Evolutionary conservation across 2,797 vertebrate genomes (phyloP).

Genomic region (Australoheros facetus): DNA sequence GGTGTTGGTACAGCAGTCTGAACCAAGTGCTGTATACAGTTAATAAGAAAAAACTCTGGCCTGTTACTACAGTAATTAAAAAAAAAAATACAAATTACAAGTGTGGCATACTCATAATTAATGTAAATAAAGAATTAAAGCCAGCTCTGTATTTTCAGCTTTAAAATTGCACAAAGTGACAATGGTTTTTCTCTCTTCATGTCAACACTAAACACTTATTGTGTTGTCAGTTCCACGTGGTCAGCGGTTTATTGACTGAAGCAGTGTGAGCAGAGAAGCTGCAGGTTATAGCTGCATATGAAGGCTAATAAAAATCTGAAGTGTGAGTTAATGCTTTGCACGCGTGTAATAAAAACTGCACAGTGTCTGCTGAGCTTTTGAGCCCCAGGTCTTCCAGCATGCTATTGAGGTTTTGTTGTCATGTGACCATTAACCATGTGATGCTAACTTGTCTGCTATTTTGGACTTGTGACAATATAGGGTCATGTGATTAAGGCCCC

Average conservation of each 20-base stretch:
- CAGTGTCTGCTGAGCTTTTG: not conserved
- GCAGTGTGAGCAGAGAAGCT: not conserved
- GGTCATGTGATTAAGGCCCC: too few relatives aligned
- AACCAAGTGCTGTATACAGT: not conserved
- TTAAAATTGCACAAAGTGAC: not conserved
- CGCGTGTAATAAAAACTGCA: not conserved
- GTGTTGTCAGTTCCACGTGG: not conserved
- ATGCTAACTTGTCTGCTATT: rapidly evolving
- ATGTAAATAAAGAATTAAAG: not conserved
- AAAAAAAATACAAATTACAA: not conserved
- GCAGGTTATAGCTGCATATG: not conserved
- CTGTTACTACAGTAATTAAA: not conserved
- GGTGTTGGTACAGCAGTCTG: not conserved
- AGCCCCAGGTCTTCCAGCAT: not conserved
- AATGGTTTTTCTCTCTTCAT: not conserved
- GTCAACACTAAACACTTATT: not conserved
- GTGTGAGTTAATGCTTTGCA: not conserved
- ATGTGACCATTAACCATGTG: not conserved
- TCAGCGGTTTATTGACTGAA: not conserved
- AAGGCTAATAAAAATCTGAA: not conserved
- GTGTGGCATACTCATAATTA: not conserved
- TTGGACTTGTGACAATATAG: not conserved
- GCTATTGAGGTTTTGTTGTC: not conserved
- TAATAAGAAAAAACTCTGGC: not conserved
- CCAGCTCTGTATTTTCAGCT: not conserved